Evolutionary conservation across 1,140 invertebrate species (phyloP), one percentile per base, ranked within the genome.

Genomic region (Batillaria attramentaria): DNA sequence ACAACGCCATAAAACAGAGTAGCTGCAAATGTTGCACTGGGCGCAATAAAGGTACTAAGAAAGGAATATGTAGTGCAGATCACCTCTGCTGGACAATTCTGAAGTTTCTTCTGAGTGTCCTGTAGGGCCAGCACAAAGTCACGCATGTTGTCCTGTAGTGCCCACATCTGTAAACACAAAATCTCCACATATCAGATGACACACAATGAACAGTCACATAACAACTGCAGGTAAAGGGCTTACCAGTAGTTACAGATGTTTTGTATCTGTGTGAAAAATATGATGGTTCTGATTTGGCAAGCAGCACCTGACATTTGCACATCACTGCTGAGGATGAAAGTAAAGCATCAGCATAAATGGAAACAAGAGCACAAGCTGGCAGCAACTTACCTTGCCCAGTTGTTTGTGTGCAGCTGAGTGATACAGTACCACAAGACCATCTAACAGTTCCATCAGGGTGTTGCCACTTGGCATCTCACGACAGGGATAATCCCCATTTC

Each of bases 351-450:
- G n/a, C n/a, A n/a, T n/a, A n/a, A n/a, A n/a, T n/a, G n/a, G n/a
- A n/a, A n/a, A n/a, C n/a, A n/a, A n/a, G n/a, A n/a, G n/a, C n/a
- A n/a, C n/a, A n/a, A n/a, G n/a, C n/a, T n/a, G n/a, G n/a, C n/a
- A 46, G 37, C 24, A 57, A 31, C 54, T 90, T 62, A 95, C 94
- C 91, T 95, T 95, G 33, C 93, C 93, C 13, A 95, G 91, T 83
- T 95, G 94, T 84, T 94, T 94, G 83, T 95, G 94, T 18, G 94
- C 94, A 39, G 93, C 92, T 65, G 93, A 92, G 75, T 94, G 93
- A 83, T 95, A 95, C 72, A 95, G 91, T 0, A 95, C 89, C 20
- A 95, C 92, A 1, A 95, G 91, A 24, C 93, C 93, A 87, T 95
- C 94, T 0, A 95, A 84, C 2, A 95, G 86, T 83, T 95, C 93